Evolutionary conservation across 2,797 vertebrate genomes (phyloP), one percentile per base, ranked within the genome.

Genomic region (Bovichtus variegatus): DNA sequence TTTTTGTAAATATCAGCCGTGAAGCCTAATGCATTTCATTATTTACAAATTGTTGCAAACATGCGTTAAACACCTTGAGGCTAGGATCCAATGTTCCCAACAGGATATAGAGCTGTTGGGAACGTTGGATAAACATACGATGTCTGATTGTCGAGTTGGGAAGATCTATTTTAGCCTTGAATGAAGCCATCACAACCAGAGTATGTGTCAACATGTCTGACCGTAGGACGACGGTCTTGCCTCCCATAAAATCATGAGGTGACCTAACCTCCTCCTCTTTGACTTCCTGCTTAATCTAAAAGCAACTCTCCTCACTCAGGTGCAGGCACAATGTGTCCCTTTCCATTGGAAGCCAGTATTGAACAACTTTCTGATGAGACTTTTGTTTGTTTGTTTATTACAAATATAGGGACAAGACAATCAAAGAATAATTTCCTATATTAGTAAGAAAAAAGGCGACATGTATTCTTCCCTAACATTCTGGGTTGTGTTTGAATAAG

Each of bases 1-100:
- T 12, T 63, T 67, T 38, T 75, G 34, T 87, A 87, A 88, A 76
- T 71, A 83, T 74, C 87, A 76, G 66, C 57, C 31, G 40, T 16
- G 7, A 8, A 21, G 29, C 58, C 9, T 19, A 15, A 25, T 34
- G 21, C 13, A 18, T 40, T 34, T 38, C 1, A 10, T 36, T 38
- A 66, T 79, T 73, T 62, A 62, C 27, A 54, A 62, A 66, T 57
- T 4, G 44, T 55, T 50, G 25, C 21, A 9, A 78, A 76, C 27
- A 47, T 47, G 38, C 13, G 23, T 38, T 73, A 83, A 83, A 78
- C 76, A 76, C 9, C 1, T 50, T n/a, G n/a, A n/a, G n/a, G n/a
- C n/a, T n/a, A n/a, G n/a, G n/a, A n/a, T n/a, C n/a, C n/a, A n/a
- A n/a, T n/a, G n/a, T n/a, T n/a, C n/a, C n/a, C n/a, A n/a, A n/a